Base-by-base conservation (phyloP, 2,113 vertebrate genomes). In the Rhinichthys klamathensis region DNA sequence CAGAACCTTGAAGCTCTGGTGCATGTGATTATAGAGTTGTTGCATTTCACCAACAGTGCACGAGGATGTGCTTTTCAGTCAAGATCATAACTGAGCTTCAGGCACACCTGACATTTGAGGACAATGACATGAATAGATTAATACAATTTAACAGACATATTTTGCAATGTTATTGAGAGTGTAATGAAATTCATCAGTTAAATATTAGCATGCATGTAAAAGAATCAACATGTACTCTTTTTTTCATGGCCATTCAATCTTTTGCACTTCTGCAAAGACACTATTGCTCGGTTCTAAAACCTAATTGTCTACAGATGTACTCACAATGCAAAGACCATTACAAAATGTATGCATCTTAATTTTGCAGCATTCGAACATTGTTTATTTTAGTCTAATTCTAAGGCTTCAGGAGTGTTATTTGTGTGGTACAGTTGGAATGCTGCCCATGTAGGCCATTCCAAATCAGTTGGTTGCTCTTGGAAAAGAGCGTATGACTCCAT, bases 1-100 rank as follows among this genome's bases (percentile, higher is more conserved):
- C 82, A 61, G 60, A 54, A 77, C 44, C 70, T 83, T 65, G 73
- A 65, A 80, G 76, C 61, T 92, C 86, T 85, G 60, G 58, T 46
- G 61, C 38, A 69, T 82, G 65, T 41, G 85, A 88, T 77, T 65
- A 84, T 54, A 77, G 72, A 77, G 70, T 72, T 65, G 44, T 35
- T 82, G 51, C 46, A 56, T 56, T 27, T 72, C 56, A 86, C 80
- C 85, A 85, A 63, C 16, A 85, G 32, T 35, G 56, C 46, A 84
- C 12, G 4, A 85, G 65, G 54, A 32, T 80, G 27, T 3, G 9
- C 56, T 81, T 70, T 30, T 65, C 5, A 82, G 56, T 84, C 41
- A n/a, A 83, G 15, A 77, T 13, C 12, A 75, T 54, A 25, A 73
- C 6, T 79, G 54, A 74, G 18, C 21, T 41, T 63, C n/a, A 41